Base-by-base conservation (phyloP, 92 coral and sea anemone genomes). In the Phenganax stokvisi region DNA sequence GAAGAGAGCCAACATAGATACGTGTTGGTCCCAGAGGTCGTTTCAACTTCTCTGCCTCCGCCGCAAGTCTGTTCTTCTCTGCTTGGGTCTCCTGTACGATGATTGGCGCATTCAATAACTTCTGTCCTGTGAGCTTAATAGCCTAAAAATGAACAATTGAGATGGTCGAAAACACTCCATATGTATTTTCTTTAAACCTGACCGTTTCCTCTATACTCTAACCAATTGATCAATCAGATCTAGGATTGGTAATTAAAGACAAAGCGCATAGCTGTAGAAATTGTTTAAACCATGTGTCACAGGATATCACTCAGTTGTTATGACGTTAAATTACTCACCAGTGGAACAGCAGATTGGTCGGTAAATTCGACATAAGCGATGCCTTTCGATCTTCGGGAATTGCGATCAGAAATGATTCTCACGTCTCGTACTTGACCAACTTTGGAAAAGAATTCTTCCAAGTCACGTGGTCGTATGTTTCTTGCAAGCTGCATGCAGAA, bases 401-500 rank as follows among this genome's bases (percentile, higher is more conserved):
- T 94, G 71, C 98, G 90, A 87, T 94, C 98, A 20, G 98, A 94
- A 68, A 94, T 94, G 59, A 94, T 94, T 57, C 98, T 87, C 10
- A 94, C 98, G 87, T 94, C 98, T 6, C 92, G 86, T 12, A 94
- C 98, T 96, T 93, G 52, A 69, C 98, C 98, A 74, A 94, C 98
- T 89, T 94, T 94, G 63, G 91, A 94, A 84, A 94, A 94, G 87
- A 94, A 94, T 55, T 94, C 98, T 77, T 94, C 98, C 52, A 94
- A 83, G 54, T 94, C 98, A 56, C 92, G 87, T 25, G 98, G 98
- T 72, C 98, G 82, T 51, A 94, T 94, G 71, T 94, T 92, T 51
- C 98, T 89, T 55, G 98, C 98, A 37, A 94, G 93, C 85, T 94
- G 98, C 98, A 94, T 94, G 72, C 98, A 94, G 66, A 94, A 94